These are phyloP conservation scores for Clarias laeviceps DNA, from an alignment of 2,797 vertebrate species.

Conservation along the genomic window DNA sequence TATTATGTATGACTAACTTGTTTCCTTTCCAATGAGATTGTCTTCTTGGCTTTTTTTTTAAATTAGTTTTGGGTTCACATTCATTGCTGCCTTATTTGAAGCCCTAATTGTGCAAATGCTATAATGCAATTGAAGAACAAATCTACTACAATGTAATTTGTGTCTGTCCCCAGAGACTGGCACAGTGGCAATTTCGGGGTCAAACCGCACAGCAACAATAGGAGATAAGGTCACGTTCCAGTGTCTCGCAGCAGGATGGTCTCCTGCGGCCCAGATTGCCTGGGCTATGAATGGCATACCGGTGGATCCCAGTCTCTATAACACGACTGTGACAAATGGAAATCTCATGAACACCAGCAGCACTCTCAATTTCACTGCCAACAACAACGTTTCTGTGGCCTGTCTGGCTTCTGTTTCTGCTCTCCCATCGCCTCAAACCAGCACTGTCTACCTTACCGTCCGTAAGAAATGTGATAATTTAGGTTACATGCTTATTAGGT, in stretches of 20 bases:
- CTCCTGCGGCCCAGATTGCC: constrained; percentile 61
- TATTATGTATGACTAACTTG: not conserved
- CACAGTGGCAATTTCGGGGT: constrained; percentile 60
- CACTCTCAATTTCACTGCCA: constrained; percentile 60
- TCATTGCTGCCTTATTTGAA: not conserved
- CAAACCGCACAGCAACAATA: constrained; percentile 55
- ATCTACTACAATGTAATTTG: not conserved
- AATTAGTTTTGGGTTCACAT: not conserved
- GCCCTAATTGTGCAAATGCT: not conserved
- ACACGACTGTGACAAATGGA: constrained; percentile 57
- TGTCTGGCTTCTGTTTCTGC: constrained; percentile 62
- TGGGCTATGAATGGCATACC: constrained; percentile 62
- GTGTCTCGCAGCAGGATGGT: constrained; percentile 68
- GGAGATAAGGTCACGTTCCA: constrained; percentile 63
- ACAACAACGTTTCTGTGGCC: constrained; percentile 53
- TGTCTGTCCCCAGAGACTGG: constrained; percentile 65
- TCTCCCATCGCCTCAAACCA: constrained; percentile 54
- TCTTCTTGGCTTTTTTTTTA: not conserved
- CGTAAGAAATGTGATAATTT: constrained; percentile 61
- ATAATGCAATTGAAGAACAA: not conserved
- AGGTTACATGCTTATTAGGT: not conserved
- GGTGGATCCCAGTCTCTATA: constrained; percentile 58
- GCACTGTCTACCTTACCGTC: constrained; percentile 64
- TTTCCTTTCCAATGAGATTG: not conserved
- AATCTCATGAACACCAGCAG: constrained; percentile 66